Base-by-base conservation (phyloP, 2,888 invertebrate species). In the Leptinotarsa peninsularis region DNA sequence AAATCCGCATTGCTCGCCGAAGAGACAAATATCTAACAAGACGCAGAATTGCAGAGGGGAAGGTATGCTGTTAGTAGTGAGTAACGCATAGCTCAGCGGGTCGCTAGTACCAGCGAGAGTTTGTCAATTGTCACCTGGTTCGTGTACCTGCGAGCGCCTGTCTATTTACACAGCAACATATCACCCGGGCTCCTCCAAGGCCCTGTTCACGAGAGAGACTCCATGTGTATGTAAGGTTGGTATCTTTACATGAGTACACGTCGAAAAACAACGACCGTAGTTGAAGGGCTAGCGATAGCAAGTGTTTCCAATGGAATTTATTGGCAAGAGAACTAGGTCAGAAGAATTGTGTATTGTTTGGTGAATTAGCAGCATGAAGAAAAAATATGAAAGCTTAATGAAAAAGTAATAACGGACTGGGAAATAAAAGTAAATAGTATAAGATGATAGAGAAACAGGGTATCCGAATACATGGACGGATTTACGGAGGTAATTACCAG, bases 41-140 rank as follows among this genome's bases (percentile, higher is more conserved):
- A 83, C 49, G 66, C 75, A 71, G 52, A 56, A 66, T 84, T 85
- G 85, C 84, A 84, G 81, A 84, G 82, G 83, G 84, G 85, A 86
- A 84, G 85, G 85, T 83, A 84, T 84, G 85, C 79, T 86, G 87
- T 86, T 83, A 83, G 83, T 84, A 78, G 85, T 85, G 84, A 85
- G 85, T 85, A 86, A 85, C 84, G 86, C 87, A 87, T 87, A 86
- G 84, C 87, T 87, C 87, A 86, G 87, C 86, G 83, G 86, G 87
- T 87, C 84, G 86, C 85, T 83, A 85, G 85, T 86, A 87, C 86
- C 84, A 84, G 85, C 85, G 82, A 86, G 85, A 84, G 86, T 88
- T 87, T 88, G 88, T 88, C 88, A 87, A 88, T 88, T 88, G 88
- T 88, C 88, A 87, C 87, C 86, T 85, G 84, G 83, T 81, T 82